Base-by-base conservation (phyloP, 2,797 vertebrate genomes). In the Hyperoplus immaculatus region DNA sequence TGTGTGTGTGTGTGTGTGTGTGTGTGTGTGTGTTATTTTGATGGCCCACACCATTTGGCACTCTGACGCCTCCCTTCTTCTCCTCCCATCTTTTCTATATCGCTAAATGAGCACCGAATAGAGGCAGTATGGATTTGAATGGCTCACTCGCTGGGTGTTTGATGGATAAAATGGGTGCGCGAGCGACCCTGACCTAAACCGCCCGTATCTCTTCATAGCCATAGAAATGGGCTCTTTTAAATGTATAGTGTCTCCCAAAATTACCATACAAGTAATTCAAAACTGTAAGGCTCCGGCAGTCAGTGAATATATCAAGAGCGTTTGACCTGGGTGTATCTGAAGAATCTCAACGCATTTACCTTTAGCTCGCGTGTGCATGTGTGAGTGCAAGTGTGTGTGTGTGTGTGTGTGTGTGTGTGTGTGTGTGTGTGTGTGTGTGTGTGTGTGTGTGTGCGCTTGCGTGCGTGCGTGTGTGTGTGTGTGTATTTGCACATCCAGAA, bases 141-240 rank as follows among this genome's bases (percentile, higher is more conserved):
- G 76, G 63, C 80, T 90, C 75, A 18, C 84, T 87, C 55, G 5
- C 82, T 81, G 81, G 86, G 83, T 80, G 85, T 88, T 85, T 90
- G 84, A 91, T 89, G 87, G 84, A 76, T 74, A 81, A 92, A 93
- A 92, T 85, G 82, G 88, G 84, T 74, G 82, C 80, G 43, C 8
- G 69, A 87, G 90, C 82, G 72, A 78, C 79, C 88, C 87, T 90
- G 92, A 93, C 92, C 93, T 90, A 72, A 92, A 88, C 83, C 60
- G 54, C 81, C 81, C 47, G 39, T 92, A 92, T 90, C 89, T 90
- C 88, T 87, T 87, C 81, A 72, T 72, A 86, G 85, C 62, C 69
- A 62, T 73, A 91, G 90, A 94, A 95, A 95, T 94, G 84, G 93
- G 86, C 92, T 95, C 90, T 93, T 95, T 94, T 94, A 95, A 95